A percentile compares a stretch with the other conserved stretches of the same genome.
Evolutionary conservation across 2,888 invertebrate genomes (phyloP).

Genomic region (Octodonta nipae): DNA sequence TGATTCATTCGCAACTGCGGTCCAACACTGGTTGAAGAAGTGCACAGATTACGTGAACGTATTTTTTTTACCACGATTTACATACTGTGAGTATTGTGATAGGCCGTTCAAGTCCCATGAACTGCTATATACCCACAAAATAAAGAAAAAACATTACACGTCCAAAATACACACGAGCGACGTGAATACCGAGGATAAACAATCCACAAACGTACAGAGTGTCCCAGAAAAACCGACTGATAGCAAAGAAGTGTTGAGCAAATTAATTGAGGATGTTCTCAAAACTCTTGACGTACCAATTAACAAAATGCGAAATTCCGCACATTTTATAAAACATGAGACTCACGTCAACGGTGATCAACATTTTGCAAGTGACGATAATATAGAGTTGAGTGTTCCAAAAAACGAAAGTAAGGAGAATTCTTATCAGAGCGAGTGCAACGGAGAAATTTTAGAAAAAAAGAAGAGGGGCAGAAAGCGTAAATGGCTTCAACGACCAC

Average conservation of each 20-base stretch:
- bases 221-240: conserved; percentile 16
- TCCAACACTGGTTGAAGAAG: conserved; percentile 41
- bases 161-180: conserved; percentile 33
- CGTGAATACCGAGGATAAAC: neutral
- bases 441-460: conserved; percentile 10
- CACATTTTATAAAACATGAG: too few species aligned
- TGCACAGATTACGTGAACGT: conserved; percentile 36
- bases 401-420: conserved; percentile 4
- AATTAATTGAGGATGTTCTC: conserved; percentile 31
- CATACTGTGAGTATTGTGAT: conserved; percentile 37
- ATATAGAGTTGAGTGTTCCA: neutral
- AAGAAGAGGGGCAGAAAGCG: conserved; percentile 25
- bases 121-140: conserved; percentile 44
- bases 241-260: conserved; percentile 28
- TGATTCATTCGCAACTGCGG: conserved; percentile 41
- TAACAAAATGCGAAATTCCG: conserved; percentile 13
- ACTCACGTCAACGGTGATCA: conserved; percentile 2
- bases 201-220: neutral
- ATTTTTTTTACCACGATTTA: conserved; percentile 36
- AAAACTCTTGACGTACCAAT: conserved; percentile 27
- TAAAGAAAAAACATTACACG: conserved; percentile 38
- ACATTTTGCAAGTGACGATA: conserved; percentile 3
- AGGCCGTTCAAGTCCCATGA: conserved; percentile 40
- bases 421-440: neutral
- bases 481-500: conserved; percentile 23